phyloP scores from a whole-genome alignment of 2,797 vertebrate species.

The Myotis daubentonii region DNA sequence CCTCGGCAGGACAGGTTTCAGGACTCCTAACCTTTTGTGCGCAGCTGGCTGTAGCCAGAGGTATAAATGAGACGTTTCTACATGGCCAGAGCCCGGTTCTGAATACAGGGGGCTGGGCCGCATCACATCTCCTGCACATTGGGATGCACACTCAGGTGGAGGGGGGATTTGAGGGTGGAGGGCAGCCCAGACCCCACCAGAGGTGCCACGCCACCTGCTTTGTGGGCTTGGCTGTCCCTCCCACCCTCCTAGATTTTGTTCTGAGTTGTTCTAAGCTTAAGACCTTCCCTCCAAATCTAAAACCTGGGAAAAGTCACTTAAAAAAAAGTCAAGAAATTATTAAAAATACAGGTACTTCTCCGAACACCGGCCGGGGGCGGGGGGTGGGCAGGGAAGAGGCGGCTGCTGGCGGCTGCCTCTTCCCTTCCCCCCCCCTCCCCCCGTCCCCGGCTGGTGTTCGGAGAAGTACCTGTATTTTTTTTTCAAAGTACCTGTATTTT shows the following conservation, averaged over 20 bases:
- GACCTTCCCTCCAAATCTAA: neutral
- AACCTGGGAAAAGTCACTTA: neutral
- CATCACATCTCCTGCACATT: neutral
- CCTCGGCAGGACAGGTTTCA: fast-evolving
- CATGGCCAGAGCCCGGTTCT: neutral
- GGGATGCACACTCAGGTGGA: neutral
- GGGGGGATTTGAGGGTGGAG: neutral
- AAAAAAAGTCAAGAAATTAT: no score
- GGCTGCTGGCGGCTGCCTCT: no score
- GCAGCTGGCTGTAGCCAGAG: fast-evolving
- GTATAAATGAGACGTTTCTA: neutral
- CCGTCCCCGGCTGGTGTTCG: fast-evolving
- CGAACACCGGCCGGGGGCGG: no score
- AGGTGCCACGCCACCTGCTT: fast-evolving
- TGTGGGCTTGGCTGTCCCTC: neutral
- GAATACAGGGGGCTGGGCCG: neutral
- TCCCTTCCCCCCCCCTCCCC: no score
- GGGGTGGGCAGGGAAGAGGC: no score
- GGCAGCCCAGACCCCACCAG: neutral
- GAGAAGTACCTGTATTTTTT: no score
- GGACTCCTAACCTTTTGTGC: fast-evolving
- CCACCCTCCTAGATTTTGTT: neutral
- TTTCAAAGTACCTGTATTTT: no score
- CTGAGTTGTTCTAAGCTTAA: neutral
- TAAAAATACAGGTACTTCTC: no score